Base-by-base conservation (phyloP, 2,888 invertebrate species). In the Dryadula phaetusa region DNA sequence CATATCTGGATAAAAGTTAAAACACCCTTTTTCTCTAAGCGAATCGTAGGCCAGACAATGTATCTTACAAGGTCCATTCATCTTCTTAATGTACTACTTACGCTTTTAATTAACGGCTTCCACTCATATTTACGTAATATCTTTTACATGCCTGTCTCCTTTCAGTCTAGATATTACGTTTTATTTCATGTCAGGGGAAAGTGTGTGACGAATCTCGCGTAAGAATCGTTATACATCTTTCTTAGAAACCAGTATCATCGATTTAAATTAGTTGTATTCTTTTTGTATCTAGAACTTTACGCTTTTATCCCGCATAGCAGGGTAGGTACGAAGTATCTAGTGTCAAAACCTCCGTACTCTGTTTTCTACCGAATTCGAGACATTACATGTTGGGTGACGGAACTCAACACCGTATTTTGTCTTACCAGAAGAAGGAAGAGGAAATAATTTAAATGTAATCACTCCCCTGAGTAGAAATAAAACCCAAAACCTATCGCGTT, bases 1-100 rank as follows among this genome's bases (percentile, higher is more conserved):
- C 25, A 20, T 52, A 52, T 52, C 28, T 52, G 28, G n/a, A 52
- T n/a, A 52, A 52, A 28, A 52, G 28, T 52, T 52, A 52, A 52
- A 52, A 52, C 28, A 52, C 0, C 52, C 28, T 16, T 28, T 10
- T 5, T 52, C 28, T 28, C 56, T 22, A 25, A 16, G 40, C 22
- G 20, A 40, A 22, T 56, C 40, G 22, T 40, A 37, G 37, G 14
- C n/a, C 40, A 40, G n/a, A 56, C 56, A 56, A 56, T 25, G 37
- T 22, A 40, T 40, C 34, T 14, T 54, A 56, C 40, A 16, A 56
- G 8, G n/a, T 56, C n/a, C n/a, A 54, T 54, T 54, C 54, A 34
- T 56, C 40, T 22, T 40, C n/a, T 25, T 56, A 40, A 25, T 56
- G 22, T 56, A 40, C 40, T 28, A 52, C 28, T 52, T 52, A 16